phyloP scores from a whole-genome alignment of 1,140 invertebrate species.

The roundworm (Caenorhabditis elegans) region DNA sequence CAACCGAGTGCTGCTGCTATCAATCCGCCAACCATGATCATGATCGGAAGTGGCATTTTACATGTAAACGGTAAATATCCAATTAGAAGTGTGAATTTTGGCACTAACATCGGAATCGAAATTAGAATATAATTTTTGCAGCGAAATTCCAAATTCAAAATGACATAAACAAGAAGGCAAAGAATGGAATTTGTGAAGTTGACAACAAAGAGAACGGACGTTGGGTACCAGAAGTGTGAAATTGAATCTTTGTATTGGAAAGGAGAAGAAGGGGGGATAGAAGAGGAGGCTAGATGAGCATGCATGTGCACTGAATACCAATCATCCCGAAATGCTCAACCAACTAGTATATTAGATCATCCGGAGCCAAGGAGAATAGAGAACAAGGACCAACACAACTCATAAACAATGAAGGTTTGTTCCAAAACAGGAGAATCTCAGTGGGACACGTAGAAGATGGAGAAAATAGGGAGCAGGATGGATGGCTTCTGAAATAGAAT shows the following conservation, averaged over 20 bases:
- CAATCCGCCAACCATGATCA: neutral
- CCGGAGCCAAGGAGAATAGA: neutral
- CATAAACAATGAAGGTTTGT: slow-evolving; percentile 16
- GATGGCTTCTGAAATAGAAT: no score
- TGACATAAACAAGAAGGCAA: neutral
- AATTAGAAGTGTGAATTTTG: neutral
- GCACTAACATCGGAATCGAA: neutral
- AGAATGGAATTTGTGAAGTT: slow-evolving; percentile 24
- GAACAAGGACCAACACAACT: neutral
- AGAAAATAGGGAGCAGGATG: neutral
- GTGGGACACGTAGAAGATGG: neutral
- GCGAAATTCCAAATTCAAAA: neutral
- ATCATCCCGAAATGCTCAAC: slow-evolving; percentile 30
- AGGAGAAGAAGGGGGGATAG: neutral
- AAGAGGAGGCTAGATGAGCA: neutral
- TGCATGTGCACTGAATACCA: slow-evolving; percentile 14
- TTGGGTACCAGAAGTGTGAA: slow-evolving; percentile 28
- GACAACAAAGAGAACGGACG: slow-evolving; percentile 13
- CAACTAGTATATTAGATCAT: slow-evolving; percentile 32
- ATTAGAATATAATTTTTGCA: neutral
- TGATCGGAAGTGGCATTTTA: slow-evolving; percentile 6
- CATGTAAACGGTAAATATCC: neutral
- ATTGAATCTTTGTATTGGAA: slow-evolving; percentile 21
- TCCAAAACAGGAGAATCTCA: neutral
- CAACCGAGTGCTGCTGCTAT: neutral